Percentiles rank a stretch among this genome's conserved stretches.
Evolutionary conservation across 2,113 vertebrate species (phyloP).

Genomic region (Indicator maculatus): DNA sequence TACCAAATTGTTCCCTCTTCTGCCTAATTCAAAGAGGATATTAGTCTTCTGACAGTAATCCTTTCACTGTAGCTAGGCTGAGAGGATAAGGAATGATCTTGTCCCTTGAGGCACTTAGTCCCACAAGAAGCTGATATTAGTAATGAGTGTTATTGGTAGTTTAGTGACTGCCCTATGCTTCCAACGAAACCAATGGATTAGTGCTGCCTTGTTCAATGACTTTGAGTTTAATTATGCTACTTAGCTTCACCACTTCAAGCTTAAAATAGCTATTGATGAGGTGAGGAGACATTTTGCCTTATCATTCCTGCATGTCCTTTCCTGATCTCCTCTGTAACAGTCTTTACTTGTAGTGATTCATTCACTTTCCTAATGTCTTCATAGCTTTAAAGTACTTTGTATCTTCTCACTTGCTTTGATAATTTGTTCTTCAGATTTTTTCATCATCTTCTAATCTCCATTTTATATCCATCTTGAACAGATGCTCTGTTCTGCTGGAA

Average conservation of each 20-base stretch:
- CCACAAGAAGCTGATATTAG: background rate
- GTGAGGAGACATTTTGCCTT: background rate
- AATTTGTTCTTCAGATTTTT: slow-evolving; percentile 18
- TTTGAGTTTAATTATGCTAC: slow-evolving; percentile 1
- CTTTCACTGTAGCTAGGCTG: background rate
- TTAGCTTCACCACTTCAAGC: background rate
- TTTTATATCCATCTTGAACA: slow-evolving; percentile 4
- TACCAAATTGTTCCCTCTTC: background rate
- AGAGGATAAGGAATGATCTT: background rate
- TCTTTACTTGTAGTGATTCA: background rate
- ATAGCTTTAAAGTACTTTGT: background rate
- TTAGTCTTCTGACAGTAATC: background rate
- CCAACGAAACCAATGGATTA: background rate
- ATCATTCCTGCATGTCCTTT: background rate
- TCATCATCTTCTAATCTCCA: background rate
- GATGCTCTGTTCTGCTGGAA: slow-evolving; percentile 18
- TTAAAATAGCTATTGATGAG: background rate
- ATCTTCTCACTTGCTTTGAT: slow-evolving; percentile 18
- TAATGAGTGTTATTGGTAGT: background rate
- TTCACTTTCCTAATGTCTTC: background rate
- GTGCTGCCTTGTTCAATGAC: background rate
- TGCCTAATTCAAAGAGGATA: background rate
- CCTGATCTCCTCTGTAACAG: background rate
- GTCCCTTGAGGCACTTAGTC: background rate
- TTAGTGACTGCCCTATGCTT: background rate